Evolutionary conservation across 2,888 invertebrate species (phyloP), one percentile per base, ranked within the genome.

Genomic region (Trissoscelio sp.): DNA sequence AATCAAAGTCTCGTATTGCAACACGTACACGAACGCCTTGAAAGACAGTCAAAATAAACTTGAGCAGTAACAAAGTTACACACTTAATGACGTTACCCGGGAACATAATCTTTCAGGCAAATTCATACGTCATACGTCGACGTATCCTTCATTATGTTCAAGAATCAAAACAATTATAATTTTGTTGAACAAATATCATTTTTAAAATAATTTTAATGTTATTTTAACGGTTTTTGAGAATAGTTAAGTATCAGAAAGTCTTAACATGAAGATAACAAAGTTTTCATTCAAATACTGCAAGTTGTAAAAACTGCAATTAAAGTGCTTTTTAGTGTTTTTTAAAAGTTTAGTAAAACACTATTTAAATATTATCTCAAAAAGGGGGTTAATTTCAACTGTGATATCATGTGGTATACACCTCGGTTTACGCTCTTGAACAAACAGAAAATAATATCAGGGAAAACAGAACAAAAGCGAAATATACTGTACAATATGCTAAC

Each of bases 31-130:
- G 20, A 2, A 31, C n/a, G 22, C 22, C 39, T 64, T 39, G 66
- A 66, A 39, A 12, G 48, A 22, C 64, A 64, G 66, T 53, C 66
- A 14, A 66, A 53, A 66, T 66, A 66, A 53, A 66, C 66, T 51
- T 51, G 39, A 39, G 39, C 24, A 14, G 66, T 39, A 66, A 53
- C 66, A 39, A 66, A 66, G 53, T 66, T 66, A 9, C 28, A 9
- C n/a, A 48, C 9, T 64, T 64, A 64, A 64, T 64, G 37, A 66
- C 66, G 28, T 66, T 66, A 66, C 22, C 7, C 9, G 64, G 48
- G 11, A 37, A 51, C 28, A 53, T 51, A 66, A 66, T 66, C 46
- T 53, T 66, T 53, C 14, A 24, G n/a, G 42, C n/a, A 39, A 66
- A 66, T 51, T 66, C 51, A 66, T 66, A 66, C 16, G 34, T 66